phyloP scores from a whole-genome alignment of 2,888 invertebrate species.

The Teleogryllus oceanicus region DNA sequence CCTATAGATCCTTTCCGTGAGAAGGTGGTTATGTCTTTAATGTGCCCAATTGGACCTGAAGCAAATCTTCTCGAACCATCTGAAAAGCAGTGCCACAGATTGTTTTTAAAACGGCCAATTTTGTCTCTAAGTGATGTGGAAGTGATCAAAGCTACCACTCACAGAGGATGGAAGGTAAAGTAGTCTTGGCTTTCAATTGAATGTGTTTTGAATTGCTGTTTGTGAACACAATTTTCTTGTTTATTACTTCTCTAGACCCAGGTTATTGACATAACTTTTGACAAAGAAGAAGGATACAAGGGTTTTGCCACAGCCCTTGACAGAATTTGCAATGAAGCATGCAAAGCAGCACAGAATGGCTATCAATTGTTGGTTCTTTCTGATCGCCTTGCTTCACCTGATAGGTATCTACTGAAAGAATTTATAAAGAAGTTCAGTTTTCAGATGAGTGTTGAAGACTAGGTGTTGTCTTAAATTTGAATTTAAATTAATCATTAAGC shows the following conservation, averaged over 20 bases:
- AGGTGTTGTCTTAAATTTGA: neutral
- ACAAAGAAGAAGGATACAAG: slow-evolving; percentile 64
- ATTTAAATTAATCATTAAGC: neutral
- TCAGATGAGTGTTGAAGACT: too few species aligned
- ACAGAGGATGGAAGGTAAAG: slow-evolving; percentile 79
- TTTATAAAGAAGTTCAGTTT: too few species aligned
- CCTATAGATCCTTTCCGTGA: slow-evolving; percentile 99
- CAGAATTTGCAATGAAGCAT: slow-evolving; percentile 75
- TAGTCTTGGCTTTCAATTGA: neutral
- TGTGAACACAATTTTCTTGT: neutral
- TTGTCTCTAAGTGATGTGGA: slow-evolving; percentile 86
- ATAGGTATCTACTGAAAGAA: slow-evolving; percentile 46
- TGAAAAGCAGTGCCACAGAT: slow-evolving; percentile 79
- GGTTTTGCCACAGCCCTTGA: slow-evolving; percentile 79
- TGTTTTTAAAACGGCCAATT: slow-evolving; percentile 92
- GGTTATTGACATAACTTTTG: slow-evolving; percentile 86
- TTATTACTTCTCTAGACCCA: slow-evolving; percentile 54
- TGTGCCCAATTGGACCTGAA: slow-evolving; percentile 95
- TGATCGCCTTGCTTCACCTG: slow-evolving; percentile 59
- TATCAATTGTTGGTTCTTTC: slow-evolving; percentile 85
- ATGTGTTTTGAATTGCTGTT: neutral
- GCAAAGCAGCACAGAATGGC: slow-evolving; percentile 69
- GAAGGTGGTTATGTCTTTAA: slow-evolving; percentile 96
- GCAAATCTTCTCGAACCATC: slow-evolving; percentile 90
- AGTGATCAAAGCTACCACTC: slow-evolving; percentile 76